Base-by-base conservation (phyloP, 1,140 invertebrate species). In the Diachasma alloeum region DNA sequence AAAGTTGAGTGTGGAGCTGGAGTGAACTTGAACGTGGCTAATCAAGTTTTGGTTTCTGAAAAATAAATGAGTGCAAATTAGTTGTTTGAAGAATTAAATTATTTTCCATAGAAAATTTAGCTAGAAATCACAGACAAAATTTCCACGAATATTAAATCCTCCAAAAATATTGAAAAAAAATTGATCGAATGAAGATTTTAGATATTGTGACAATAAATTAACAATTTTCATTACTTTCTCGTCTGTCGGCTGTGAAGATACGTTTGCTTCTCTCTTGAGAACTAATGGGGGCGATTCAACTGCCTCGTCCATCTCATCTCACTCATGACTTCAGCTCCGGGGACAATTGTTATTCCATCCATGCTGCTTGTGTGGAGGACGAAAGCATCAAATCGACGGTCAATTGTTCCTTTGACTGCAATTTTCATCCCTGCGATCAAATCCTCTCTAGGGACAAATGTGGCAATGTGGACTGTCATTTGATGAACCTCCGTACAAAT, bases 1-100 rank as follows among this genome's bases (percentile, higher is more conserved):
- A 48, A 48, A 48, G n/a, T 3, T 48, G 44, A 48, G 44, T 48
- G 22, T 26, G 11, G 22, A 19, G n/a, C n/a, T n/a, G 53, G 22
- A 26, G 3, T 59, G 53, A 19, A 22, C 2, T 19, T 59, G 22
- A 59, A 6, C 22, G 53, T 22, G 4, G 22, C 22, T 59, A 59
- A 59, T 19, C 53, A 19, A 26, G 1, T 73, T 80, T 11, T 80
- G 80, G n/a, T 74, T 68, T 74, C 75, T 75, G 72, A 79, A 74
- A 77, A 72, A 31, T 15, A 66, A 67, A 77, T 22, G 22, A 59
- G 44, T 48, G n/a, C 44, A 48, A 48, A 48, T 48, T 48, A 48
- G 44, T 48, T 48, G 44, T 48, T 48, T 48, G 44, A 48, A 48
- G 13, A 48, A 4, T 48, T 15, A 13, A 5, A 48, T 48, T 48